Evolutionary conservation across 1,140 invertebrate species (phyloP).

Genomic region (Apis dorsata): DNA sequence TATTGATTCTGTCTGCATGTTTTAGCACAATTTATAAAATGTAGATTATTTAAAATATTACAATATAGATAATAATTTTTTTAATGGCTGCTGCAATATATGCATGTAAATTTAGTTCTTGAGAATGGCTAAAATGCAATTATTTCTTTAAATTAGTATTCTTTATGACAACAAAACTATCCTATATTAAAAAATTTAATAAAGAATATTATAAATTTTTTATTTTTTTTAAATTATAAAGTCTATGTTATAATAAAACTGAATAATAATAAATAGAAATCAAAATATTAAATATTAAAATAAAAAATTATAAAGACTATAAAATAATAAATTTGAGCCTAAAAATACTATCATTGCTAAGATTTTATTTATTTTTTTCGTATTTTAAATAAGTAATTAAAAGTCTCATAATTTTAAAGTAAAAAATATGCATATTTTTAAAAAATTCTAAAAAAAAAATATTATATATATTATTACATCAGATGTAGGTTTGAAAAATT

Average conservation of each 20-base stretch:
- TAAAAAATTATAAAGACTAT: neutral
- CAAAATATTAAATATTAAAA: neutral
- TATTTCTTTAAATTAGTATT: conserved; percentile 34
- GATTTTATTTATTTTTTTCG: neutral
- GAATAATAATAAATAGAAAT: neutral
- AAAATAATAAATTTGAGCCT: neutral
- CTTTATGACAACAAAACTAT: conserved; percentile 25
- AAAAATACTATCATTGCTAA: neutral
- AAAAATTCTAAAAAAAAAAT: conserved; percentile 1
- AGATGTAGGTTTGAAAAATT: neutral
- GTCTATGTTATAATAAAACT: neutral
- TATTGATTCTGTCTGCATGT: conserved; percentile 69
- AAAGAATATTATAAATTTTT: neutral
- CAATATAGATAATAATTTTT: conserved; percentile 51
- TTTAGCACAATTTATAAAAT: conserved; percentile 54
- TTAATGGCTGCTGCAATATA: conserved; percentile 56
- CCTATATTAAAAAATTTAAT: neutral
- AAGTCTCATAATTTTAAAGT: too few species aligned
- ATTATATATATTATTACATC: neutral
- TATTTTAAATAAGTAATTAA: neutral
- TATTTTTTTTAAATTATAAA: neutral
- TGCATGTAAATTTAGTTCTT: conserved; percentile 62
- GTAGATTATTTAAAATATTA: conserved; percentile 57
- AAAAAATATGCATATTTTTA: neutral
- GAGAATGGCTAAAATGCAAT: conserved; percentile 66